Evolutionary conservation across 2,888 invertebrate species (phyloP).

Genomic region (Prosopocoilus inquinatus): DNA sequence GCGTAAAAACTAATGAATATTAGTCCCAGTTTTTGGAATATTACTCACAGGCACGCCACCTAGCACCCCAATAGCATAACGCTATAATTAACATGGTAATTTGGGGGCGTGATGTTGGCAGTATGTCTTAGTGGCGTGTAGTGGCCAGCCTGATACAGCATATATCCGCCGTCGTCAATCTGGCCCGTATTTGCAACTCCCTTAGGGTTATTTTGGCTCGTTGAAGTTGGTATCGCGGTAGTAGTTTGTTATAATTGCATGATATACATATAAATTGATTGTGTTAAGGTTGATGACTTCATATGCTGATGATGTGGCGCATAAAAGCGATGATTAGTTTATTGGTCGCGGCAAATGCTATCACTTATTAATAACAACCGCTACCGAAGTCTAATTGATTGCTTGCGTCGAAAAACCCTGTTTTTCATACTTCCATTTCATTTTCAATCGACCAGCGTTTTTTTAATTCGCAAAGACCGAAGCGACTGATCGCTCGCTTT

Average conservation of each 20-base stretch:
- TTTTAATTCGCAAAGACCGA: neutral
- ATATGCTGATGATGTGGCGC: conserved; percentile 36
- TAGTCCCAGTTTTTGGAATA: conserved; percentile 42
- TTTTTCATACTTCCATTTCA: neutral
- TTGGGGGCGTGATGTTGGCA: conserved; percentile 52
- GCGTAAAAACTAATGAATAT: conserved; percentile 40
- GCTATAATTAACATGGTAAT: conserved; percentile 53
- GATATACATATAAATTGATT: conserved; percentile 54
- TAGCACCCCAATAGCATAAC: conserved; percentile 41
- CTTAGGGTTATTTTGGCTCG: conserved; percentile 38
- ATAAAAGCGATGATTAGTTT: conserved; percentile 41
- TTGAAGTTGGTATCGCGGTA: conserved; percentile 31
- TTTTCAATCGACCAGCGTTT: neutral
- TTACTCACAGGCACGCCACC: conserved; percentile 44
- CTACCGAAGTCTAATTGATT: conserved; percentile 7
- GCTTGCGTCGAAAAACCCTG: neutral
- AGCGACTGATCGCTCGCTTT: neutral
- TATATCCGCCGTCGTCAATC: conserved; percentile 26
- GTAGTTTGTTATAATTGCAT: conserved; percentile 44
- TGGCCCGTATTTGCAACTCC: conserved; percentile 31
- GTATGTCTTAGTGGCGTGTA: conserved; percentile 51
- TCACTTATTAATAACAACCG: conserved; percentile 6
- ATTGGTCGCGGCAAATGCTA: conserved; percentile 27
- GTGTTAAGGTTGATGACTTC: conserved; percentile 50
- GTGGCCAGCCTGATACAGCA: conserved; percentile 45